phyloP scores from a whole-genome alignment of 2,113 vertebrate species.

The Grantiella picta region DNA sequence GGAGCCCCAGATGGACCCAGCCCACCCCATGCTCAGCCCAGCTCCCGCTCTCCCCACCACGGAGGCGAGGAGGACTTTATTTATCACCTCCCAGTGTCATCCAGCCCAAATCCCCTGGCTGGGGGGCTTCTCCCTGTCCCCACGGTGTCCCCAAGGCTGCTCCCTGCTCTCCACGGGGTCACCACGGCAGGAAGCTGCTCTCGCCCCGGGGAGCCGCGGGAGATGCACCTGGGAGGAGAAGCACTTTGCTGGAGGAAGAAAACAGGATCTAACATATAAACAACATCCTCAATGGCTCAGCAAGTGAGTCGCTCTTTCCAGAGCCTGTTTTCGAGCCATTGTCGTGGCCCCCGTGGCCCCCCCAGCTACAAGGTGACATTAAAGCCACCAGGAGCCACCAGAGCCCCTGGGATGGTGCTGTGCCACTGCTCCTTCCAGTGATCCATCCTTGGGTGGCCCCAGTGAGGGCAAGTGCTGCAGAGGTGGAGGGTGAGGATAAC shows the following conservation, averaged over 20 bases:
- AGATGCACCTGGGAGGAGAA: slow-evolving; percentile 75
- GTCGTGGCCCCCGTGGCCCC: neutral
- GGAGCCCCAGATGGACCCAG: rapidly evolving
- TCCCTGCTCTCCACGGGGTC: neutral
- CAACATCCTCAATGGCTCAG: slow-evolving; percentile 75
- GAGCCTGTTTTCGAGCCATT: slow-evolving; percentile 42
- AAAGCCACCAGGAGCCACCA: neutral
- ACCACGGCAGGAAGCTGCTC: slow-evolving; percentile 51
- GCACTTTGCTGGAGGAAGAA: slow-evolving; percentile 73
- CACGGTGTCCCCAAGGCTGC: rapidly evolving
- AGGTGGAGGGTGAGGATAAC: neutral
- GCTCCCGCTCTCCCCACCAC: neutral
- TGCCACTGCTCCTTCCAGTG: neutral
- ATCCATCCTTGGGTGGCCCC: neutral
- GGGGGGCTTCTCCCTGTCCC: neutral
- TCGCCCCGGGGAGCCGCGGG: neutral
- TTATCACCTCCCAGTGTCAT: rapidly evolving
- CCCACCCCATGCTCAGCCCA: rapidly evolving
- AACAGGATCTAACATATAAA: slow-evolving; percentile 80
- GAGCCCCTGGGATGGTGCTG: neutral
- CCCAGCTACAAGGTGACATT: neutral
- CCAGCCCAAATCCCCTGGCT: neutral
- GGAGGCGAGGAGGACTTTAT: rapidly evolving
- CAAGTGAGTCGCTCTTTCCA: slow-evolving; percentile 60
- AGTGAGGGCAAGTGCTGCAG: neutral